A percentile compares a stretch with the other conserved stretches of the same genome.
These are phyloP conservation scores for Engraulis encrasicolus DNA, from an alignment of 2,113 vertebrate genomes.

Conservation along the genomic window DNA sequence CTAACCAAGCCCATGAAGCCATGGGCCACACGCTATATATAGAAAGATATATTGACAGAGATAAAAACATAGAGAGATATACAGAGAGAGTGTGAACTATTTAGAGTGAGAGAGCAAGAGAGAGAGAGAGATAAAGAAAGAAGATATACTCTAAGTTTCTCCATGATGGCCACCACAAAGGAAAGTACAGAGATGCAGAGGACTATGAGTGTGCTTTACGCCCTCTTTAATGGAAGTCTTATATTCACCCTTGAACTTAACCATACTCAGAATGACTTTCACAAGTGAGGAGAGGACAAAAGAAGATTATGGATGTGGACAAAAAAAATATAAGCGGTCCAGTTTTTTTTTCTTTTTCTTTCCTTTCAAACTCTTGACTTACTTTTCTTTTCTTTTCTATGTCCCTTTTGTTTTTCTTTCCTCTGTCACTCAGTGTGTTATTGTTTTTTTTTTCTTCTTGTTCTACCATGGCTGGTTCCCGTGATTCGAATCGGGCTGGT, in stretches of 20 bases:
- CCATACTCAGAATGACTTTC: slow-evolving; percentile 2
- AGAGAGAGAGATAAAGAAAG: not conserved
- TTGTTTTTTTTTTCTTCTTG: slow-evolving; percentile 11
- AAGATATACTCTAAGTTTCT: not conserved
- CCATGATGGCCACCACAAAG: not conserved
- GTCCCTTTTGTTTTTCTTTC: slow-evolving; percentile 1
- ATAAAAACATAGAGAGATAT: not conserved
- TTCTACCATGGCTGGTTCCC: not conserved
- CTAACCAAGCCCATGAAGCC: slow-evolving; percentile 6
- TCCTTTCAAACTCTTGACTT: slow-evolving; percentile 34
- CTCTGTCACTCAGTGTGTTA: slow-evolving; percentile 1
- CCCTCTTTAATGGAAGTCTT: slow-evolving; percentile 5
- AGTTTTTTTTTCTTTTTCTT: slow-evolving; percentile 41
- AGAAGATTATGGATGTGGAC: not conserved
- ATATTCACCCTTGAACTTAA: slow-evolving; percentile 13
- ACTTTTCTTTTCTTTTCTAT: slow-evolving; percentile 30
- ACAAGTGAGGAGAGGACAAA: not conserved
- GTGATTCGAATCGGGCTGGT: slow-evolving; percentile 16
- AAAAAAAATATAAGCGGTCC: slow-evolving; percentile 39
- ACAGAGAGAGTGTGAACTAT: not conserved
- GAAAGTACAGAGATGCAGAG: not conserved
- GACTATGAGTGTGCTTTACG: not conserved
- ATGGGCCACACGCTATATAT: too few species aligned
- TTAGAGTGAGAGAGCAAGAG: not conserved
- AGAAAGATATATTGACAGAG: too few species aligned